Percentiles rank a stretch among this genome's conserved stretches.
phyloP scores from a whole-genome alignment of 1,140 invertebrate species.

The Cyclina sinensis region DNA sequence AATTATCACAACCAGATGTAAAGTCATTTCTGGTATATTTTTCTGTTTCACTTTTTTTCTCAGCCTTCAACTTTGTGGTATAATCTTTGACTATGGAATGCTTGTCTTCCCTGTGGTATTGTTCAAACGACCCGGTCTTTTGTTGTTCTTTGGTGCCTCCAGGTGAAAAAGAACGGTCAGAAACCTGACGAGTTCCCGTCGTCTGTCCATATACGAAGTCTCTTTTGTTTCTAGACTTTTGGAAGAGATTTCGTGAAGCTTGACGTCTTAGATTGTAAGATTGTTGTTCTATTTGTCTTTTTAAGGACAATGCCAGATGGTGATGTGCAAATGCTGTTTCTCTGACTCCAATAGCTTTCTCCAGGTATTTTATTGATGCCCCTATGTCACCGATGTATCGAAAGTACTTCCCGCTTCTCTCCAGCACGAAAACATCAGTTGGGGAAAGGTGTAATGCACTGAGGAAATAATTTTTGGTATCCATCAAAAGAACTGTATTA shows the following conservation, averaged over 20 bases:
- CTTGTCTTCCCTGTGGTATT: too few relatives aligned
- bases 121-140: too few relatives aligned
- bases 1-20: too few relatives aligned
- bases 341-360: neutral
- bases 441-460: neutral
- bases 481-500: neutral
- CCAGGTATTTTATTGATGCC: neutral
- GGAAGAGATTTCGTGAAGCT: neutral
- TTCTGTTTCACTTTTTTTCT: too few relatives aligned
- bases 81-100: too few relatives aligned
- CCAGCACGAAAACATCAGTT: constrained; percentile 1
- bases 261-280: neutral
- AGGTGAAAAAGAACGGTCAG: too few relatives aligned
- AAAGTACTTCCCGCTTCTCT: constrained; percentile 15
- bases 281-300: neutral
- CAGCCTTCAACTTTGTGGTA: too few relatives aligned
- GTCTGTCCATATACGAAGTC: too few relatives aligned
- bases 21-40: too few relatives aligned
- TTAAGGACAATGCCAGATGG: constrained; percentile 14
- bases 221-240: neutral
- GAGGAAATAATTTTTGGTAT: neutral
- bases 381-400: neutral
- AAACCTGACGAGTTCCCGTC: too few relatives aligned
- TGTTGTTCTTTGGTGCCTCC: too few relatives aligned
- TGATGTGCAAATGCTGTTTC: neutral